phyloP scores from a whole-genome alignment of 1,140 invertebrate species.

The Drosophila leontia region DNA sequence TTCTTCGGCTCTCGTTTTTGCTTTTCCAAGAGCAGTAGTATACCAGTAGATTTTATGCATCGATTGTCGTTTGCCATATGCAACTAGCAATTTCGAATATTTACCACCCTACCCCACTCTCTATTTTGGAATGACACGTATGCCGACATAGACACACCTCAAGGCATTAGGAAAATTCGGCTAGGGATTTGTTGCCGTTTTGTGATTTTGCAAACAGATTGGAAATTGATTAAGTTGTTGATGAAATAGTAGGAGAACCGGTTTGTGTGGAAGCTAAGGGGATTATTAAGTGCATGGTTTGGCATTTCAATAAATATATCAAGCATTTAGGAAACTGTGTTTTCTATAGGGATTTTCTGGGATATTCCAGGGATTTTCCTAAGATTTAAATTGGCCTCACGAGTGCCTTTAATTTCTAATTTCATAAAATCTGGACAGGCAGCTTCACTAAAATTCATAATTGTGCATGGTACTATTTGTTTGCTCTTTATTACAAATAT shows the following conservation, averaged over 20 bases:
- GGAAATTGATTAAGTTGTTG: slow-evolving; percentile 39
- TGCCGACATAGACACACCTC: slow-evolving; percentile 24
- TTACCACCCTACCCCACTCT: not conserved
- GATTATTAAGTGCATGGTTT: slow-evolving; percentile 3
- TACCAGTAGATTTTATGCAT: slow-evolving; percentile 32
- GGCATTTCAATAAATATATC: not conserved
- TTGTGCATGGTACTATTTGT: not conserved
- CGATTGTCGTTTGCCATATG: slow-evolving; percentile 60
- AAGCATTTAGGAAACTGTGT: not conserved
- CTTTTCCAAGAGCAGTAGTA: not conserved
- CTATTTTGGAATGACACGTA: slow-evolving; percentile 19
- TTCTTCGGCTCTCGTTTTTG: not conserved
- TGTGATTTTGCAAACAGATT: slow-evolving; percentile 26
- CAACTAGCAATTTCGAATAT: slow-evolving; percentile 47
- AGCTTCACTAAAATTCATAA: slow-evolving; percentile 1
- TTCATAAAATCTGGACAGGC: not conserved
- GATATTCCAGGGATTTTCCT: too few relatives aligned
- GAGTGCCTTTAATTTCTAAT: not conserved
- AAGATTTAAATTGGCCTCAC: not conserved
- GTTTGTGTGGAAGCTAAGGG: not conserved
- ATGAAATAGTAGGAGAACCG: slow-evolving; percentile 6
- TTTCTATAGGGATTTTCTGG: not conserved
- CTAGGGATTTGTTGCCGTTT: slow-evolving; percentile 38
- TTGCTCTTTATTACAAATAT: slow-evolving; percentile 3
- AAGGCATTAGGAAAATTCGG: slow-evolving; percentile 41